Evolutionary conservation across 2,797 vertebrate species (phyloP).

Genomic region (Callimico goeldii): DNA sequence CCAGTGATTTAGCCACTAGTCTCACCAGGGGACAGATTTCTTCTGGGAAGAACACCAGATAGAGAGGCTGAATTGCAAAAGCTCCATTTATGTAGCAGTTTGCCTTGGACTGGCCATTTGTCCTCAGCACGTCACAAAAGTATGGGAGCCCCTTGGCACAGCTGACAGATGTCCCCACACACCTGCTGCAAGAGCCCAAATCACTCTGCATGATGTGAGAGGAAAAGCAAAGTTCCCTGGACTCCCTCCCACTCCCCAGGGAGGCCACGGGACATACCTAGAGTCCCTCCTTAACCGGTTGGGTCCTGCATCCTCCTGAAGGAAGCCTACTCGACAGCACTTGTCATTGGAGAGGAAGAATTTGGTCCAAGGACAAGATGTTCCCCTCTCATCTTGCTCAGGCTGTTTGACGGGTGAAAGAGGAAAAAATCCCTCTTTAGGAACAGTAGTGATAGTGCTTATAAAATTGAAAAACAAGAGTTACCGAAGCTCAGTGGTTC

Average conservation of each 20-base stretch:
- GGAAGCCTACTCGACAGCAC: background rate
- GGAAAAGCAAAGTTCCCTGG: background rate
- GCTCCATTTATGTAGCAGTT: background rate
- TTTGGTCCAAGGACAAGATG: background rate
- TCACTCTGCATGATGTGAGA: background rate
- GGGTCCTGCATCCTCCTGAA: background rate
- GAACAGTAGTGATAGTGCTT: background rate
- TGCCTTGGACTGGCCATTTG: background rate
- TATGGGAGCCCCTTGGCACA: no score
- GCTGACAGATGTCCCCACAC: background rate
- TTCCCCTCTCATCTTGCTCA: background rate
- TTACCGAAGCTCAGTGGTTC: background rate
- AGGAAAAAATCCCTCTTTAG: background rate
- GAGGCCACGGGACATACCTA: background rate
- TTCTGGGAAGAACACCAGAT: background rate
- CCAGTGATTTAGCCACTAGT: background rate
- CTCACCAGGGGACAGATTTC: background rate
- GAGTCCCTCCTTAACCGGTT: fast-evolving
- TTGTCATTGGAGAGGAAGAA: background rate
- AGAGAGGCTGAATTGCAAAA: background rate
- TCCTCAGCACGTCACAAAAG: background rate
- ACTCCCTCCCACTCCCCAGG: background rate
- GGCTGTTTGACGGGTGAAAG: background rate
- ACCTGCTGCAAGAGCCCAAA: background rate
- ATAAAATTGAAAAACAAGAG: background rate